Evolutionary conservation across 2,797 vertebrate species (phyloP).

Genomic region (Denticeps clupeoides): DNA sequence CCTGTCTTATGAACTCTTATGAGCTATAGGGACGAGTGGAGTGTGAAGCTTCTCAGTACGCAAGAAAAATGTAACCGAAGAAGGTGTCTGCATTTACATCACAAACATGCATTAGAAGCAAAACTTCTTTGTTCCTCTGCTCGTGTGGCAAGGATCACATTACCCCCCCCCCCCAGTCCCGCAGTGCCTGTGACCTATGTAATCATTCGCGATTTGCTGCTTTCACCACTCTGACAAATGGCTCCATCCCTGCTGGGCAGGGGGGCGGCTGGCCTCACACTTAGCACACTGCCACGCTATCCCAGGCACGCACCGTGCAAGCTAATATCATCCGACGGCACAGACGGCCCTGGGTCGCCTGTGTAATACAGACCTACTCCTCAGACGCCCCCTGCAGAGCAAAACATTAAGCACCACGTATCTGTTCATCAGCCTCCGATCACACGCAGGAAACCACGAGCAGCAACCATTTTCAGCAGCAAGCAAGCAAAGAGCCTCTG

Average conservation of each 20-base stretch:
- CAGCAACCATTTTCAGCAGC: too few relatives aligned
- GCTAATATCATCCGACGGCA: background rate
- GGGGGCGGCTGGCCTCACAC: conserved; percentile 7
- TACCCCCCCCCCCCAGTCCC: conserved; percentile 22
- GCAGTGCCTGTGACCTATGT: background rate
- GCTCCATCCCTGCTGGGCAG: conserved; percentile 4
- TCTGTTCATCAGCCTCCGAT: too few relatives aligned
- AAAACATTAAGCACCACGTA: conserved; percentile 11
- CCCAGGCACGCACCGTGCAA: background rate
- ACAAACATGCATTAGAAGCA: background rate
- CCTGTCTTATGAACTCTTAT: too few relatives aligned
- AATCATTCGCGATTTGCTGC: conserved; percentile 15
- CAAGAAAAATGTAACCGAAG: too few relatives aligned
- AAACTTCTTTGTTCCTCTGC: background rate
- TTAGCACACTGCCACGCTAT: background rate
- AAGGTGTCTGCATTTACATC: too few relatives aligned
- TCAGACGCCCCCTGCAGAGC: conserved; percentile 2
- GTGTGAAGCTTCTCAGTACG: too few relatives aligned
- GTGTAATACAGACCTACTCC: too few relatives aligned
- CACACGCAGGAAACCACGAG: too few relatives aligned
- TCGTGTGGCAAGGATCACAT: conserved; percentile 4
- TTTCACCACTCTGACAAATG: conserved; percentile 5
- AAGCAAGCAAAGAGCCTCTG: too few relatives aligned
- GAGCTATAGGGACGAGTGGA: too few relatives aligned
- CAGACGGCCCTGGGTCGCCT: background rate